Evolutionary conservation across 1,140 invertebrate genomes (phyloP).

Genomic region (Drosophila bipectinata): DNA sequence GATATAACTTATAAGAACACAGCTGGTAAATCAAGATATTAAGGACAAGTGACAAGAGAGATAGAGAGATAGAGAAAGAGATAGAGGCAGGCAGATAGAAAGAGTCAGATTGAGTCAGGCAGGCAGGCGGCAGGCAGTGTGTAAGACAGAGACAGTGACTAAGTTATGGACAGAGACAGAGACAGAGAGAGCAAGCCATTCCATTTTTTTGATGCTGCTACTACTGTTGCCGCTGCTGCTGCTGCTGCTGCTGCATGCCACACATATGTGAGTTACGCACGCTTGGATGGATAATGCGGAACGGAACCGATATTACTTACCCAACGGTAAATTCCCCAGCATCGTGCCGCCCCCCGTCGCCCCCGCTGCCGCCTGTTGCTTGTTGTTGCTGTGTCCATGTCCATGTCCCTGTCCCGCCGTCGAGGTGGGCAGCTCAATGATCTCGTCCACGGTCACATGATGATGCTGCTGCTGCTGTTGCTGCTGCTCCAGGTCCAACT

Average conservation of each 20-base stretch:
- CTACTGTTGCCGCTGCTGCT: conserved; percentile 10
- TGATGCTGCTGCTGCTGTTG: conserved; percentile 57
- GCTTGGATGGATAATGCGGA: conserved; percentile 21
- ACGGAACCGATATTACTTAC: conserved; percentile 62
- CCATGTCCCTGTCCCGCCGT: conserved; percentile 34
- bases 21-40: conserved; percentile 40
- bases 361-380: conserved; percentile 25
- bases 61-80: conserved; percentile 32
- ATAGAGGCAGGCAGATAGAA: conserved; percentile 16
- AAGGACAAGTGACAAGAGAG: conserved; percentile 33
- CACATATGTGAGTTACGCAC: conserved; percentile 19
- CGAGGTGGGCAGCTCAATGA: conserved; percentile 78
- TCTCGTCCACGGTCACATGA: conserved; percentile 81
- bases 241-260: conserved; percentile 41
- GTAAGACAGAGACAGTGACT: conserved; percentile 32
- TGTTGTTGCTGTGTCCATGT: conserved; percentile 6
- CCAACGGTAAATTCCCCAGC: conserved; percentile 83
- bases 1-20: conserved; percentile 53
- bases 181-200: conserved; percentile 55
- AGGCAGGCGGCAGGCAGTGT: conserved; percentile 9
- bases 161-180: conserved; percentile 15
- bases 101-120: conserved; percentile 24
- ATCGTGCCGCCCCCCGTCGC: conserved; percentile 65
- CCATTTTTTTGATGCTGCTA: conserved; percentile 21
- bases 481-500: conserved; percentile 40